Percentiles rank a stretch among this genome's conserved stretches.
Conservation (phyloP, 2,797 vertebrate genomes). For the Pitangus sulphuratus region DNA sequence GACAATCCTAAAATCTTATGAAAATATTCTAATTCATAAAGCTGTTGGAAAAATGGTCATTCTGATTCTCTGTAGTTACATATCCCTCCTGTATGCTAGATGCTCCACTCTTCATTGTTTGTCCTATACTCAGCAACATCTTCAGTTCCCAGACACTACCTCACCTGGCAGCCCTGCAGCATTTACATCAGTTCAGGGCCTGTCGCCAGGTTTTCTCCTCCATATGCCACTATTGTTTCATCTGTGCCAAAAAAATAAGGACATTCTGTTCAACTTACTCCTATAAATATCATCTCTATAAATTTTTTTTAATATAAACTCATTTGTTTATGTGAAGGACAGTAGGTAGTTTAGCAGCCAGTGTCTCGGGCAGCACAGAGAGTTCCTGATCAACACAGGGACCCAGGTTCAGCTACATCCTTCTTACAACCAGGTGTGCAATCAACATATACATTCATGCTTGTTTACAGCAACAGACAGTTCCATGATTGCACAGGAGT, state of each 20-base stretch:
- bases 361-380: not conserved
- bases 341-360: not conserved
- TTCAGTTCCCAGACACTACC: not conserved
- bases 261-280: not conserved
- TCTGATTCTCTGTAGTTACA: not conserved
- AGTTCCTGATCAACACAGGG: not conserved
- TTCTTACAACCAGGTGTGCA: not conserved
- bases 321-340: not conserved
- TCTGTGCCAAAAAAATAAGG: not conserved
- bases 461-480: not conserved
- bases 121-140: not conserved
- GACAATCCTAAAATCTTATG: not conserved
- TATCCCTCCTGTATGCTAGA: not conserved
- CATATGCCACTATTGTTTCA: not conserved
- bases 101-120: not conserved
- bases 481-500: not conserved
- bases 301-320: not conserved
- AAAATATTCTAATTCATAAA: not conserved
- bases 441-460: not conserved
- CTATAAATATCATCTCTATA: not conserved
- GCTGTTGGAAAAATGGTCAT: not conserved
- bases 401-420: not conserved
- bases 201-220: not conserved
- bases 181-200: not conserved
- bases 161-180: not conserved